phyloP scores from a whole-genome alignment of 1,140 invertebrate species.

The Eupristina koningsbergeri region DNA sequence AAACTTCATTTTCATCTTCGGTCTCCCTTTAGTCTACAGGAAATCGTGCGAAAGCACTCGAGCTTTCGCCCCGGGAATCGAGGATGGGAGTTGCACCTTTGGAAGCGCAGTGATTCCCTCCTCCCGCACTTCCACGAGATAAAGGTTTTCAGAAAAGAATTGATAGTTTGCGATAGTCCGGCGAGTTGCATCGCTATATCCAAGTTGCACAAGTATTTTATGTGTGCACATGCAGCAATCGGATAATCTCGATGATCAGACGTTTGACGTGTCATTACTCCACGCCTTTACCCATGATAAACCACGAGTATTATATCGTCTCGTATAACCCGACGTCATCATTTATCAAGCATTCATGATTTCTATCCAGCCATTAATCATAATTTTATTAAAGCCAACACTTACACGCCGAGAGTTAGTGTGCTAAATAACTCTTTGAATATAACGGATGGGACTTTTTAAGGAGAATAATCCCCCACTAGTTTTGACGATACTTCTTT shows the following conservation, averaged over 20 bases:
- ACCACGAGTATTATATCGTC: slow-evolving; percentile 20
- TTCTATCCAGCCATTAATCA: slow-evolving; percentile 7
- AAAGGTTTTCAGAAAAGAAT: neutral
- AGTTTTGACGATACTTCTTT: neutral
- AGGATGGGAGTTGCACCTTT: neutral
- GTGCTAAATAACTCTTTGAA: slow-evolving; percentile 1
- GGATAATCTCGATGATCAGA: slow-evolving; percentile 22
- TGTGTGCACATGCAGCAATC: neutral
- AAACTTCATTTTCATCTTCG: too few species aligned
- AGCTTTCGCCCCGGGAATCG: neutral
- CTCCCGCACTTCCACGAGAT: neutral
- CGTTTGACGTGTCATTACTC: slow-evolving; percentile 19
- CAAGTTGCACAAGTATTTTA: neutral
- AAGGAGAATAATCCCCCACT: slow-evolving; percentile 9
- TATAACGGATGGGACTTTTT: slow-evolving; percentile 6
- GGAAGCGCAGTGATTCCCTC: neutral
- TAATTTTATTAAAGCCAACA: slow-evolving; percentile 40
- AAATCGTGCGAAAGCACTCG: neutral
- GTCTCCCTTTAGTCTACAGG: too few species aligned
- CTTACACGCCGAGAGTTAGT: slow-evolving; percentile 8
- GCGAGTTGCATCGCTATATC: neutral
- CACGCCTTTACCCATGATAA: slow-evolving; percentile 2
- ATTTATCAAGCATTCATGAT: slow-evolving; percentile 30
- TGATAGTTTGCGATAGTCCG: neutral
- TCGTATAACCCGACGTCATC: slow-evolving; percentile 17